Percentiles rank a stretch among this genome's conserved stretches.
Evolutionary conservation across 92 coral and sea anemone species (phyloP).

Genomic region (Porites rus): DNA sequence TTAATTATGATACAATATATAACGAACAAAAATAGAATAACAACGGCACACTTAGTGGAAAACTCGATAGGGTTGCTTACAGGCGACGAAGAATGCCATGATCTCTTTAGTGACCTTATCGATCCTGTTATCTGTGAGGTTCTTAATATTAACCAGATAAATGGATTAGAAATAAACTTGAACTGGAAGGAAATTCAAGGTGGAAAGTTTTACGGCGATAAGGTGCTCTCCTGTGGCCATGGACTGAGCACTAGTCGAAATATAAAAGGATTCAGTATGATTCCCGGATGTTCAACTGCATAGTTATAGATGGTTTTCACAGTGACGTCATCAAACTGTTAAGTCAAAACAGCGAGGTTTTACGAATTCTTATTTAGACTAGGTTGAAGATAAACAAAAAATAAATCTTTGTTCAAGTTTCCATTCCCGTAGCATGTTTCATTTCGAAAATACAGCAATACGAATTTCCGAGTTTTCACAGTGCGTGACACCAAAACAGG

Average conservation of each 20-base stretch:
- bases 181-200: slow-evolving; percentile 56
- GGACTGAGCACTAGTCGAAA: slow-evolving; percentile 53
- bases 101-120: slow-evolving; percentile 50
- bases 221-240: slow-evolving; percentile 28
- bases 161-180: slow-evolving; percentile 13
- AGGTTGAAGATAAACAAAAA: no score
- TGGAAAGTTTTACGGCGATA: slow-evolving; percentile 36
- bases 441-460: no score
- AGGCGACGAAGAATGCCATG: slow-evolving; percentile 71
- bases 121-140: slow-evolving; percentile 50
- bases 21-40: neutral
- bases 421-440: no score
- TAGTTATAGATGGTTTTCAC: no score
- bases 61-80: slow-evolving; percentile 25
- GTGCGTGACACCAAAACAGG: no score
- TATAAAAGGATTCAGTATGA: slow-evolving; percentile 37
- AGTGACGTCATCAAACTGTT: no score
- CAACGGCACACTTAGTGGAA: neutral
- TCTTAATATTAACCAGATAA: slow-evolving; percentile 3
- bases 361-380: no score
- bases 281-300: slow-evolving; percentile 22
- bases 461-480: no score
- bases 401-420: no score
- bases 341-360: no score
- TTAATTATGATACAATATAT: neutral